phyloP scores from a whole-genome alignment of 2,888 invertebrate species.

The Parasteatoda lunata region DNA sequence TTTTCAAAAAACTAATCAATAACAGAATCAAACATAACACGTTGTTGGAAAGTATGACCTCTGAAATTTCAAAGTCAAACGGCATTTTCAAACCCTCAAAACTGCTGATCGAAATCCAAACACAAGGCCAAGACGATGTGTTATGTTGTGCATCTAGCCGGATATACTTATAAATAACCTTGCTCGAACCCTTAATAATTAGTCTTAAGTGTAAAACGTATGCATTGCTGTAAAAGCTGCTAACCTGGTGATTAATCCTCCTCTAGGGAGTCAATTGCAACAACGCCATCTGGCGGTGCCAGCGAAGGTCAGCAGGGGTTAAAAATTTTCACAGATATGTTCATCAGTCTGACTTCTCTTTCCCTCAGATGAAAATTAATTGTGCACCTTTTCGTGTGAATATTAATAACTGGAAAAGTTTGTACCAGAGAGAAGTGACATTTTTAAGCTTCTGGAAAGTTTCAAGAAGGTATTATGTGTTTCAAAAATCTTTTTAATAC shows the following conservation, averaged over 20 bases:
- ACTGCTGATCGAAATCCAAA: neutral
- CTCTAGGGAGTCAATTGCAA: constrained; percentile 36
- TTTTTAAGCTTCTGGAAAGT: too few species aligned
- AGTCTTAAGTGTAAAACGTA: constrained; percentile 12
- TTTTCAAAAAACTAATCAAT: too few species aligned
- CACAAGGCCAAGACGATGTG: neutral
- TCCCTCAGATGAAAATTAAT: constrained; percentile 3
- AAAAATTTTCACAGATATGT: constrained; percentile 37
- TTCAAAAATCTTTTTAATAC: too few species aligned
- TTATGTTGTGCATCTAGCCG: neutral
- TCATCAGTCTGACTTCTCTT: constrained; percentile 9
- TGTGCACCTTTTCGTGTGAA: neutral
- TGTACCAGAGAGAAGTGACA: too few species aligned
- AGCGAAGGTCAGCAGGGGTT: constrained; percentile 34
- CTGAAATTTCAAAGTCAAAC: neutral
- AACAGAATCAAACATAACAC: neutral
- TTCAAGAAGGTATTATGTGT: too few species aligned
- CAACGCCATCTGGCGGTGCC: constrained; percentile 46
- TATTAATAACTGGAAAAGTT: neutral
- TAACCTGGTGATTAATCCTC: constrained; percentile 32
- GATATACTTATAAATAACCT: neutral
- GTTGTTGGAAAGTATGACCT: neutral
- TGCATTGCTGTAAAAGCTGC: constrained; percentile 3
- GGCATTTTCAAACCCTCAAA: neutral
- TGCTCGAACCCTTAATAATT: constrained; percentile 3